Percentiles rank a stretch among this genome's conserved stretches.
Conservation (phyloP, 2,888 invertebrate genomes). For the Sesia bembeciformis region DNA sequence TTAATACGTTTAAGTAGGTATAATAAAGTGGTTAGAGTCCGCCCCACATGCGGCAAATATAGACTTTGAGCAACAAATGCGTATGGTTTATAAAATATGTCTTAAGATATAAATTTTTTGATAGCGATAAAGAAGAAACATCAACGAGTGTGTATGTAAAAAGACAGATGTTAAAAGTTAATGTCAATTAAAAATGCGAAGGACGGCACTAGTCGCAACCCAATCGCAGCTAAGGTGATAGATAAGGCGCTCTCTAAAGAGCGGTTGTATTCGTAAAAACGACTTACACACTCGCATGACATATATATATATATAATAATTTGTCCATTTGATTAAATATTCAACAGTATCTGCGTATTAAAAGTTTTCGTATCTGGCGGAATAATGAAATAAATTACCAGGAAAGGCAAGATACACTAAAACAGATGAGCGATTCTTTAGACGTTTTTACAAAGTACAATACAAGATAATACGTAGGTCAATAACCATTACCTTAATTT, state of each 20-base stretch:
- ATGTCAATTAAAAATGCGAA: conserved; percentile 30
- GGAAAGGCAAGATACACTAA: no score
- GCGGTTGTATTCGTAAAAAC: neutral
- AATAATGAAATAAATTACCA: no score
- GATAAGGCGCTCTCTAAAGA: conserved; percentile 16
- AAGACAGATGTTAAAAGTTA: conserved; percentile 1
- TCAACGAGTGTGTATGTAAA: conserved; percentile 57
- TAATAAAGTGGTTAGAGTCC: conserved; percentile 52
- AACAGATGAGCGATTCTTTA: no score
- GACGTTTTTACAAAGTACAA: no score
- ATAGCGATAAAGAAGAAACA: conserved; percentile 25
- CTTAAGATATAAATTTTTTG: no score
- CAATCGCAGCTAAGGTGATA: conserved; percentile 31
- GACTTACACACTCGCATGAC: neutral
- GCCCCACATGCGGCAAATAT: conserved; percentile 32
- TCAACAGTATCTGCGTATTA: no score
- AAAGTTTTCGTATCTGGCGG: no score
- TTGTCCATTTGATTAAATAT: no score
- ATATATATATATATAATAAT: no score
- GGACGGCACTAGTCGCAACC: conserved; percentile 31
- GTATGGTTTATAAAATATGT: conserved; percentile 7
- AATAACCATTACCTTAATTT: conserved; percentile 4
- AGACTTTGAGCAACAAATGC: conserved; percentile 65
- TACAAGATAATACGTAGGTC: no score
- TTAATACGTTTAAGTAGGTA: conserved; percentile 53